Percentiles rank a stretch among this genome's conserved stretches.
phyloP scores from a whole-genome alignment of 2,797 vertebrate species.

The Etheostoma perlongum region DNA sequence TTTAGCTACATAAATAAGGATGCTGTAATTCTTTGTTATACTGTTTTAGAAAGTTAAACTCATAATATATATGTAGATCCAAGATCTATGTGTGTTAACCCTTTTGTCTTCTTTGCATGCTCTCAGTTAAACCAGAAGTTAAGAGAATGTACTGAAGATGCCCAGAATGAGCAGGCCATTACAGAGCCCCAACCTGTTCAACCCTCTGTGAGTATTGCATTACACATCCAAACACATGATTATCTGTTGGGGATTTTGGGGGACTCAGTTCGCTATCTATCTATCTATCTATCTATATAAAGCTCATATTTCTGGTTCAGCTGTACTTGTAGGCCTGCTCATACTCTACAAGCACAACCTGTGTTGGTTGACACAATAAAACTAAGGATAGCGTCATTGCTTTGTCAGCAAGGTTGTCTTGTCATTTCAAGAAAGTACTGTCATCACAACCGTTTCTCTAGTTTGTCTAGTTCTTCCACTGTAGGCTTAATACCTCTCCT shows the following conservation, averaged over 20 bases:
- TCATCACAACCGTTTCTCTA: slow-evolving; percentile 61
- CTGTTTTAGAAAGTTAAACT: background rate
- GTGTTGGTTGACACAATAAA: slow-evolving; percentile 20
- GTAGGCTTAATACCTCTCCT: slow-evolving; percentile 68
- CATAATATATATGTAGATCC: background rate
- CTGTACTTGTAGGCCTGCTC: background rate
- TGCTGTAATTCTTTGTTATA: background rate
- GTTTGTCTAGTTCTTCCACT: slow-evolving; percentile 65
- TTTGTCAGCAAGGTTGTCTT: slow-evolving; percentile 46
- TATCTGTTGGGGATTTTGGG: slow-evolving; percentile 29
- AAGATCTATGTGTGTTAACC: background rate
- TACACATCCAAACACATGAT: slow-evolving; percentile 17
- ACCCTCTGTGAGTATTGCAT: slow-evolving; percentile 83
- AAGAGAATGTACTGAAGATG: slow-evolving; percentile 83
- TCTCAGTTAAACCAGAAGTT: slow-evolving; percentile 89
- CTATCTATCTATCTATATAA: background rate
- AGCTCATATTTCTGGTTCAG: slow-evolving; percentile 15
- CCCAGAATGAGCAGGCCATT: slow-evolving; percentile 78
- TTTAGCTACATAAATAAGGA: slow-evolving; percentile 6
- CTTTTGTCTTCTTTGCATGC: slow-evolving; percentile 11
- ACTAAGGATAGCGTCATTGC: slow-evolving; percentile 1
- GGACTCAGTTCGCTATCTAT: slow-evolving; percentile 6
- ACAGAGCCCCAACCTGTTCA: slow-evolving; percentile 83
- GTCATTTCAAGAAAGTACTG: slow-evolving; percentile 24
- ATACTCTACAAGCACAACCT: background rate